Evolutionary conservation across 2,797 vertebrate species (phyloP).

Genomic region (Bucorvus abyssinicus): DNA sequence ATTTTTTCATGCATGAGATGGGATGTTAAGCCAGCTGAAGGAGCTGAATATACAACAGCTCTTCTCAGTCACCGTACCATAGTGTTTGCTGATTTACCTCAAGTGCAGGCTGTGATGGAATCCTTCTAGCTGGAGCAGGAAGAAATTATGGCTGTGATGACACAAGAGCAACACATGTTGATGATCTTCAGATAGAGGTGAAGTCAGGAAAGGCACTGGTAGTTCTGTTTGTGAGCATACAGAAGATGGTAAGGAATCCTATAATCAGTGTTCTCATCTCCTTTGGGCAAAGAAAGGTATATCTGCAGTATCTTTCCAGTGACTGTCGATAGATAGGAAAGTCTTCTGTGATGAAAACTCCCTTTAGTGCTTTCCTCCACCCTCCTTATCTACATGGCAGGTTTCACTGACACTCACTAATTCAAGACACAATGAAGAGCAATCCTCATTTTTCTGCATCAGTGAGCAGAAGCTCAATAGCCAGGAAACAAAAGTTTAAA

Average conservation of each 20-base stretch:
- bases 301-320: not conserved
- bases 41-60: not conserved
- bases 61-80: not conserved
- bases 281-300: not conserved
- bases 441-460: not conserved
- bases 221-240: not conserved
- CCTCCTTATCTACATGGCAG: not conserved
- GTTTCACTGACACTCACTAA: not conserved
- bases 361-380: not conserved
- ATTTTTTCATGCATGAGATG: not conserved
- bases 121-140: not conserved
- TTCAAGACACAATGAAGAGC: not conserved
- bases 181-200: not conserved
- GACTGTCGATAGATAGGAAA: not conserved
- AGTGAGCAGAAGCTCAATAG: not conserved
- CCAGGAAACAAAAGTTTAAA: not conserved
- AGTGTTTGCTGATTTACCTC: not conserved
- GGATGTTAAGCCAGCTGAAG: not conserved
- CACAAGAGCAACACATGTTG: not conserved
- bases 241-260: not conserved
- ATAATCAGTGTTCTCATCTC: not conserved
- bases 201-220: not conserved
- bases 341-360: not conserved
- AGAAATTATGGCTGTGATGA: not conserved
- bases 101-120: not conserved